Evolutionary conservation across 2,888 invertebrate species (phyloP), one percentile per base, ranked within the genome.

Genomic region (Celastrina argiolus): DNA sequence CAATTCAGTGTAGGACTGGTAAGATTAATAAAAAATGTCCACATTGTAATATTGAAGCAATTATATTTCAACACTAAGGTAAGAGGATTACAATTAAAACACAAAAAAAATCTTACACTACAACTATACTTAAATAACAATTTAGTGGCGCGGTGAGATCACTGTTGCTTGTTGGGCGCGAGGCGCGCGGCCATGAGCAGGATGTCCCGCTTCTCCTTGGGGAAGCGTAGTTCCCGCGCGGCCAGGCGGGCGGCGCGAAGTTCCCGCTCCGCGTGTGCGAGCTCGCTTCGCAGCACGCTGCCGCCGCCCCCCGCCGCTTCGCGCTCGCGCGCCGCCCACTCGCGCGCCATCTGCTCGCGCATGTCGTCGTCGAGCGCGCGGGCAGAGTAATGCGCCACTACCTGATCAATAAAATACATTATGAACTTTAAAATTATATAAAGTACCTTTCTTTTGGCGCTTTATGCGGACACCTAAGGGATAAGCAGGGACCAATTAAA

Each of bases 131-230:
- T 78, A 77, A 77, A 78, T 87, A 88, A 88, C 84, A 86, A 87
- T 85, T 72, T 69, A 71, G 71, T 73, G 70, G 74, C 74, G 75
- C 75, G 78, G 78, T 81, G 80, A 81, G 87, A 89, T 89, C 87
- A 90, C 89, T 89, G 88, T 85, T 84, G 82, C 79, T 82, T 83
- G 72, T 87, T 85, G 69, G 90, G 87, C 42, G 85, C 94, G 75
- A 97, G 94, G 84, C 98, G 97, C 78, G 96, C 96, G 94, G 98
- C 98, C 78, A 97, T 92, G 91, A 97, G 95, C 64, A 98, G 92
- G 81, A 98, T 98, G 85, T 98, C 98, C 82, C 97, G 95, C 84
- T 98, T 98, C 87, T 98, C 98, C 88, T 98, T 98, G 67, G 97
- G 97, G 88, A 98, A 98, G 80, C 98, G 93, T 39, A 98, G 92